These are phyloP conservation scores for Imbricaverruca yamaguchii DNA, from an alignment of 2,888 invertebrate species.

Conservation along the genomic window DNA sequence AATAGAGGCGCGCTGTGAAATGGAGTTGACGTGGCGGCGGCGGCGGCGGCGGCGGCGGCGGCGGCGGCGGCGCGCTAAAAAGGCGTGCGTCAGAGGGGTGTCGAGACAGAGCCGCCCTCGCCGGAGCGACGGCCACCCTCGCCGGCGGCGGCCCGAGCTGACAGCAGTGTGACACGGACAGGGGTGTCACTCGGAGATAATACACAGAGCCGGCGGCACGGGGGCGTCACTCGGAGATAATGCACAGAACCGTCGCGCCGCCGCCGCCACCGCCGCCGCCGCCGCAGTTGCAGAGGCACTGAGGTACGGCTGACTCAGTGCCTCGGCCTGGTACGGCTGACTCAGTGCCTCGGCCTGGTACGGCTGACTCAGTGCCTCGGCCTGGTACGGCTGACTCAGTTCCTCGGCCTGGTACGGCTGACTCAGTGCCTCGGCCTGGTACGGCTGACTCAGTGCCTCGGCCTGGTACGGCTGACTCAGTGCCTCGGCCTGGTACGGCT, in stretches of 20 bases:
- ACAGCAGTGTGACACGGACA: neutral
- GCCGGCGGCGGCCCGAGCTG: neutral
- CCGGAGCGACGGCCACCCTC: neutral
- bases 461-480: too few species aligned
- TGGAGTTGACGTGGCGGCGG: neutral
- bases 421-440: too few species aligned
- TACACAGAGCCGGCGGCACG: neutral
- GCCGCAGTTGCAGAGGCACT: neutral
- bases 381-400: too few species aligned
- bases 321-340: too few species aligned
- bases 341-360: too few species aligned
- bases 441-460: too few species aligned
- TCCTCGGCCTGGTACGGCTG: too few species aligned
- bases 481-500: too few species aligned
- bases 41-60: neutral
- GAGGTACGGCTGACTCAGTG: too few species aligned
- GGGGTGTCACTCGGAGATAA: neutral
- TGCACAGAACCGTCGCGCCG: neutral
- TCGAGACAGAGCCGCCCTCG: neutral
- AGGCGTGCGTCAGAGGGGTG: neutral
- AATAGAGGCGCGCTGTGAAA: neutral
- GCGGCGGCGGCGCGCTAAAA: neutral
- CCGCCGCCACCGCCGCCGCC: neutral
- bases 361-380: too few species aligned
- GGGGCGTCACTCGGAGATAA: neutral